phyloP scores from a whole-genome alignment of 2,797 vertebrate species.

The Typhlichthys eigenmanni region DNA sequence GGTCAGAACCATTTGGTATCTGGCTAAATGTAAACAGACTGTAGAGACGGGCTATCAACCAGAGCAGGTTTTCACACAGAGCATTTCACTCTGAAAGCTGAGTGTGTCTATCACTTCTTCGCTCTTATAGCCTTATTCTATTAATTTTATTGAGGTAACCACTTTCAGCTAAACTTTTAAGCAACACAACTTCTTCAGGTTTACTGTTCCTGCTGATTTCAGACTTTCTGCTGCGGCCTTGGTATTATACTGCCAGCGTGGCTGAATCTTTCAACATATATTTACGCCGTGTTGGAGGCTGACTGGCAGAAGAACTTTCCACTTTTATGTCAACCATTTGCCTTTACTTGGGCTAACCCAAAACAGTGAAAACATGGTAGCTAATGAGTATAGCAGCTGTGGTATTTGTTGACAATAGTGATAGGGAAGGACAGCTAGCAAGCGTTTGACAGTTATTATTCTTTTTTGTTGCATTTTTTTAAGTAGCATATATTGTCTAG shows the following conservation, averaged over 20 bases:
- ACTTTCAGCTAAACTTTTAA: too few species aligned
- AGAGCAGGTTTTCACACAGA: too few species aligned
- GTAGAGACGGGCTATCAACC: too few species aligned
- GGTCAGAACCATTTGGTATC: too few species aligned
- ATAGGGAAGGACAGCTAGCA: not conserved
- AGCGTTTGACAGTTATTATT: constrained; percentile 8
- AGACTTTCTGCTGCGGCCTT: constrained; percentile 51
- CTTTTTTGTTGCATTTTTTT: not conserved
- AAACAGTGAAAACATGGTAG: constrained; percentile 14
- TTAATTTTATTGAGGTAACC: too few species aligned
- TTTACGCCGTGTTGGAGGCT: not conserved
- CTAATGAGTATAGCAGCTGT: constrained; percentile 1
- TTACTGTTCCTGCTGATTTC: constrained; percentile 24
- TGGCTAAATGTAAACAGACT: too few species aligned
- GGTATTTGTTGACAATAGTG: constrained; percentile 9
- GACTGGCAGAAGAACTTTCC: constrained; percentile 21
- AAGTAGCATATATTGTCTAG: constrained; percentile 26
- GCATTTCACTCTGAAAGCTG: too few species aligned
- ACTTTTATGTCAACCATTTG: constrained; percentile 29
- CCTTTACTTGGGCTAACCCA: constrained; percentile 12
- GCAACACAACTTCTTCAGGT: too few species aligned
- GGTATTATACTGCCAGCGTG: constrained; percentile 34
- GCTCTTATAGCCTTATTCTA: too few species aligned
- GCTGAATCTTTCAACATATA: constrained; percentile 39
- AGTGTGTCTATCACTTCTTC: too few species aligned